Percentiles rank a stretch among this genome's conserved stretches.
These are phyloP conservation scores for Acomys russatus DNA, from an alignment of 2,797 vertebrate genomes.

Conservation along the genomic window DNA sequence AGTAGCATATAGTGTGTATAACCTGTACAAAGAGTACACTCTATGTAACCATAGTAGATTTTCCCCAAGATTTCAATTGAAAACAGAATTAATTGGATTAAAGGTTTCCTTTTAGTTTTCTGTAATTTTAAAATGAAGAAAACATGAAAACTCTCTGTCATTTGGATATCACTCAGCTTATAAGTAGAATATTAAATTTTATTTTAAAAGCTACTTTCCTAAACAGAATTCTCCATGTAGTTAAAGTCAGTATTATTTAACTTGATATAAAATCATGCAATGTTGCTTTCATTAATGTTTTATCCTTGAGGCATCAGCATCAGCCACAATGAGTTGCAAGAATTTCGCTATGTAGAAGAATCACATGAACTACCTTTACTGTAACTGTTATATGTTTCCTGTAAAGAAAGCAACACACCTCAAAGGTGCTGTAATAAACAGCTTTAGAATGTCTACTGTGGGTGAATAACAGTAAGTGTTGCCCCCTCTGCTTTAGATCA, in stretches of 20 bases:
- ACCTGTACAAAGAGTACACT: not conserved
- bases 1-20: not conserved
- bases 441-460: not conserved
- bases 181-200: not conserved
- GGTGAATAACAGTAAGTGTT: not conserved
- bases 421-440: not conserved
- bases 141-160: not conserved
- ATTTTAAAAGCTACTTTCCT: not conserved
- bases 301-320: not conserved
- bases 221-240: not conserved
- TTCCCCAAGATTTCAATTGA: not conserved
- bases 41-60: not conserved
- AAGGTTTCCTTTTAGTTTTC: not conserved
- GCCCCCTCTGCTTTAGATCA: not conserved
- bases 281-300: not conserved
- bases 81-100: slow-evolving; percentile 22
- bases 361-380: not conserved
- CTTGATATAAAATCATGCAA: not conserved
- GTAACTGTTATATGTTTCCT: not conserved
- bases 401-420: not conserved
- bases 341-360: not conserved
- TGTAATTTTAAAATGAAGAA: not conserved
- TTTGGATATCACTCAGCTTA: not conserved
- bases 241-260: not conserved
- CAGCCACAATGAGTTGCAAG: not conserved